A percentile compares a stretch with the other conserved stretches of the same genome.
Conservation (phyloP, 2,113 vertebrate species). For the Deroptyus accipitrinus region DNA sequence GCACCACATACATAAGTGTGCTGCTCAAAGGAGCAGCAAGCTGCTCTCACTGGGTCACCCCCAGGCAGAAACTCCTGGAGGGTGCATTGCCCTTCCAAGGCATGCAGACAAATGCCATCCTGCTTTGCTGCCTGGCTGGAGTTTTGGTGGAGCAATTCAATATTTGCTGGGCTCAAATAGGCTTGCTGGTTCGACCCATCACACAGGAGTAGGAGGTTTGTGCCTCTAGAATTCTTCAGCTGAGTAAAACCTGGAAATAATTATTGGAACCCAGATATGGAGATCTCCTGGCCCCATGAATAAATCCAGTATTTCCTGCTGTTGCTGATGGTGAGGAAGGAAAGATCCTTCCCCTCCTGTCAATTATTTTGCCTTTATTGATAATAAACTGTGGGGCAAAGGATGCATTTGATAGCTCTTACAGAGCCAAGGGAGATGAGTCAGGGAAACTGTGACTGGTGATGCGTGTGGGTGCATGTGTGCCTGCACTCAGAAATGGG, state of each 20-base stretch:
- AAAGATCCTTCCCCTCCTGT: neutral
- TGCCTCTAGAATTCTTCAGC: neutral
- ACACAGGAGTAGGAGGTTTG: neutral
- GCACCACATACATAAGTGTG: fast-evolving
- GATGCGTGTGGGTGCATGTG: no score
- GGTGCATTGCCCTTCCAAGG: fast-evolving
- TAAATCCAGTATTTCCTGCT: fast-evolving
- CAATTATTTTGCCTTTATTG: neutral
- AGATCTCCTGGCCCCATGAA: fast-evolving
- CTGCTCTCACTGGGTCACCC: neutral
- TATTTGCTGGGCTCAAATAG: neutral
- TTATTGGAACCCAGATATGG: fast-evolving
- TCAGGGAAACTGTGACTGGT: fast-evolving
- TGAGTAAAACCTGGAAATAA: neutral
- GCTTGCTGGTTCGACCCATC: neutral
- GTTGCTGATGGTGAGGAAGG: neutral
- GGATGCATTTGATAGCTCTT: neutral
- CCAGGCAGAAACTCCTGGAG: neutral
- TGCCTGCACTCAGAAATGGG: neutral
- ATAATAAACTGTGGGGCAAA: neutral
- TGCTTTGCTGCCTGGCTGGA: neutral
- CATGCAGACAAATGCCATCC: neutral
- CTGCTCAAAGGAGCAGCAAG: neutral
- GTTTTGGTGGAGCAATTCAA: neutral
- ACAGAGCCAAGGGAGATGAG: neutral